Conservation (phyloP, 2,113 vertebrate genomes). For the Xenotilapia caudafasciata region DNA sequence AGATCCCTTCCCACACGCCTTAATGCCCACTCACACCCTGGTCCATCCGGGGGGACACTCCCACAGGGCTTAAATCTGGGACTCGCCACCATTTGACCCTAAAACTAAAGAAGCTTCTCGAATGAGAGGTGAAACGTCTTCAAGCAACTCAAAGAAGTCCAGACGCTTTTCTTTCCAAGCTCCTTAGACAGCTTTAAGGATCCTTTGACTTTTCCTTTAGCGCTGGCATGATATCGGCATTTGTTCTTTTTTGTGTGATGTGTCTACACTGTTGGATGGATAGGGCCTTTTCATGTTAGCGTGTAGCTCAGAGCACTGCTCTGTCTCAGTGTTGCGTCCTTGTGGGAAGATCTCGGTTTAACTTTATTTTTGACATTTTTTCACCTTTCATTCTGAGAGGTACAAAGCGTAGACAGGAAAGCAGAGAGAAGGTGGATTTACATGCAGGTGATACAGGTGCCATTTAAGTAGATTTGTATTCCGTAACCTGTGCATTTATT, state of each 20-base stretch:
- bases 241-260: rapidly evolving
- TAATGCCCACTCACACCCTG: background rate
- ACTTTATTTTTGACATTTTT: background rate
- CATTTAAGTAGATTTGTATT: background rate
- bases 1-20: rapidly evolving
- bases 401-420: rapidly evolving
- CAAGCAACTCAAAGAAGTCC: background rate
- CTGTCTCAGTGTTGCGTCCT: rapidly evolving
- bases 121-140: rapidly evolving
- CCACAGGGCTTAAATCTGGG: background rate
- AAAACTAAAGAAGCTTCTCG: rapidly evolving
- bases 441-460: background rate
- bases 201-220: background rate
- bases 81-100: background rate
- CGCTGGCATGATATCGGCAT: background rate
- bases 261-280: background rate
- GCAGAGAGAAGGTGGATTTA: background rate
- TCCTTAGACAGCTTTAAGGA: background rate
- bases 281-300: background rate
- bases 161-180: background rate
- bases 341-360: background rate
- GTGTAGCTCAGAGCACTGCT: background rate
- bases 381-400: background rate
- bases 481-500: background rate
- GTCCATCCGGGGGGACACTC: rapidly evolving